Base-by-base conservation (phyloP, 64 coral and sea anemone species). In the Porites australiensis region DNA sequence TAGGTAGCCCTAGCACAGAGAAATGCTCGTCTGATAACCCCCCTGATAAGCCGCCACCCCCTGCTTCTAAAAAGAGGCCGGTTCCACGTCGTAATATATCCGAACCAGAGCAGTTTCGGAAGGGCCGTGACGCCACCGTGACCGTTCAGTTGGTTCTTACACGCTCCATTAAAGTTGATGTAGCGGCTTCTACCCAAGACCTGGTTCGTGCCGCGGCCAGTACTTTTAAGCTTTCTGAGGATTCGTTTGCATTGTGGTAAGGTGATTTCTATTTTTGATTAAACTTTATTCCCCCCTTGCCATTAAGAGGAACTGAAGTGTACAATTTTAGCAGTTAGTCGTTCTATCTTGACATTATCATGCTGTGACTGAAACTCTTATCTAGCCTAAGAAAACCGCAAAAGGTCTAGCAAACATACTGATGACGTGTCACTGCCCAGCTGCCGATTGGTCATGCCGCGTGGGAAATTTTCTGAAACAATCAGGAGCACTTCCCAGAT, bases 231-330 rank as follows among this genome's bases (percentile, higher is more conserved):
- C 10, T 96, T 2, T 45, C 94, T 49, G 90, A 88, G 18, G 86
- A 92, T 71, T 15, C 90, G 13, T 89, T 96, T 76, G 72, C 90
- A 27, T 84, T 96, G 63, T 96, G 94, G 94, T 96, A 92, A 89
- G 85, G 57, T 11, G 9, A 45, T 48, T 64, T 64, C 13, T 1
- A 13, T 4, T 64, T 64, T 12, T 64, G 5, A 55, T 55, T 55
- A 55, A 7, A 7, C 5, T 55, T 55, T 0, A 1, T 55, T 55
- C 11, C 11, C 5, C 11, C 11, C 5, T 55, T 55, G 53, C 11
- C 11, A 11, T 55, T 55, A 37, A 37, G 27, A 37, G 27, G 27
- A 37, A 37, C 27, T 37, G 27, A 37, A 37, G 27, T 37, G 27
- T 37, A 37, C 27, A 37, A 37, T 37, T 37, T 37, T 37, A 37